Conservation (phyloP, 2,797 vertebrate genomes). For the Molossus molossus region DNA sequence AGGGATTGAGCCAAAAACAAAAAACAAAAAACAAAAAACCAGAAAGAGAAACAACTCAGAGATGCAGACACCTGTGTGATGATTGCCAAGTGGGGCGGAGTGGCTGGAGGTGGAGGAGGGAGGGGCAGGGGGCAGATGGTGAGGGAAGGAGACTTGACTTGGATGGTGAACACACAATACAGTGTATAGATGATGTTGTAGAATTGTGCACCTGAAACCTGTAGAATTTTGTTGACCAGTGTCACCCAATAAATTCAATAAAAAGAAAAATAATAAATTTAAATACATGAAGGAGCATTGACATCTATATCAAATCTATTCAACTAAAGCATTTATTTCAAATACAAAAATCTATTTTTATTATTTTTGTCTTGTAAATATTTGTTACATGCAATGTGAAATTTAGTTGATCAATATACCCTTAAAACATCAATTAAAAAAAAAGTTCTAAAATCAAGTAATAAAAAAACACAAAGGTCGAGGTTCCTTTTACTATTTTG, state of each 20-base stretch:
- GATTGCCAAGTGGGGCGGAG: neutral
- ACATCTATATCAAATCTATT: neutral
- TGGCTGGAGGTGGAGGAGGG: neutral
- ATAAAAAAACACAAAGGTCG: neutral
- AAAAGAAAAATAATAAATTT: neutral
- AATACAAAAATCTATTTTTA: neutral
- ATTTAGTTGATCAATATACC: neutral
- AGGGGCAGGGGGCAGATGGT: neutral
- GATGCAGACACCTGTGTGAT: neutral
- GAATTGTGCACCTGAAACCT: neutral
- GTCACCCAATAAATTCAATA: neutral
- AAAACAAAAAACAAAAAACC: neutral
- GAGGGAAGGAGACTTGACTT: neutral
- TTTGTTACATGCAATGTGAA: neutral
- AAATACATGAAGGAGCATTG: neutral
- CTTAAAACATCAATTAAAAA: neutral
- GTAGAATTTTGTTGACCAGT: neutral
- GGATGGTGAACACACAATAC: neutral
- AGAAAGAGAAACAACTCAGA: neutral
- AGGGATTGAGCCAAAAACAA: neutral
- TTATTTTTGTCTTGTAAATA: neutral
- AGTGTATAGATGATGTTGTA: neutral
- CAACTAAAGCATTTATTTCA: neutral
- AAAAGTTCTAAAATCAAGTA: slow-evolving; percentile 25
- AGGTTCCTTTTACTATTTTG: neutral